These are phyloP conservation scores for Geococcyx californianus DNA, from an alignment of 2,113 vertebrate species.

Conservation along the genomic window DNA sequence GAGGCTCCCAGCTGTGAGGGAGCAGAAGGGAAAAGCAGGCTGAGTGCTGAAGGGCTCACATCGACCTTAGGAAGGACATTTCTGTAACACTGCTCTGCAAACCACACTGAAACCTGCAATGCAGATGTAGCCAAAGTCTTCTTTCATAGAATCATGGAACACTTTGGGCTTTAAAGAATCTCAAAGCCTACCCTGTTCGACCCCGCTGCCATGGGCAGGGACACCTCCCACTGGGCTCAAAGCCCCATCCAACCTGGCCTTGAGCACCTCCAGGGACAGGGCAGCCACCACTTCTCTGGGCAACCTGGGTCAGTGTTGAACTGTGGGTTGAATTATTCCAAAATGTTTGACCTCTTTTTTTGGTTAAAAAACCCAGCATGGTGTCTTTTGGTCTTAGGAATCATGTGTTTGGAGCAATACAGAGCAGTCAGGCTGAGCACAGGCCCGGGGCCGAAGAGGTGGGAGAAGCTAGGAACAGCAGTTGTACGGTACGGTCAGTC, in stretches of 20 bases:
- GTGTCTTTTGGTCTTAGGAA: background rate
- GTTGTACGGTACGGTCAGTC: accelerated
- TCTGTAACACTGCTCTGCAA: background rate
- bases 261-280: too few species aligned
- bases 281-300: too few species aligned
- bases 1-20: background rate
- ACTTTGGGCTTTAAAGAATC: too few species aligned
- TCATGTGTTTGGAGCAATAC: background rate
- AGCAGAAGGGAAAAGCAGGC: slow-evolving; percentile 1
- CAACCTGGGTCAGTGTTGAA: too few species aligned
- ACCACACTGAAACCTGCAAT: background rate
- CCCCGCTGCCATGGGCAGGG: too few species aligned
- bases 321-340: too few species aligned
- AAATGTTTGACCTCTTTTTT: background rate
- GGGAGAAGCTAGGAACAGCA: background rate
- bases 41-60: background rate
- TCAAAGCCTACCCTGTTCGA: too few species aligned
- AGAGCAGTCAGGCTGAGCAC: background rate
- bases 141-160: background rate
- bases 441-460: background rate
- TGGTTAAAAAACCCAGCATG: background rate
- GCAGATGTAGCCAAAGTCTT: background rate
- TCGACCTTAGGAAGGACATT: background rate
- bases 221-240: too few species aligned
- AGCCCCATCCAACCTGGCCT: too few species aligned